phyloP scores from a whole-genome alignment of 1,140 invertebrate species.

The Arctopsyche grandis region DNA sequence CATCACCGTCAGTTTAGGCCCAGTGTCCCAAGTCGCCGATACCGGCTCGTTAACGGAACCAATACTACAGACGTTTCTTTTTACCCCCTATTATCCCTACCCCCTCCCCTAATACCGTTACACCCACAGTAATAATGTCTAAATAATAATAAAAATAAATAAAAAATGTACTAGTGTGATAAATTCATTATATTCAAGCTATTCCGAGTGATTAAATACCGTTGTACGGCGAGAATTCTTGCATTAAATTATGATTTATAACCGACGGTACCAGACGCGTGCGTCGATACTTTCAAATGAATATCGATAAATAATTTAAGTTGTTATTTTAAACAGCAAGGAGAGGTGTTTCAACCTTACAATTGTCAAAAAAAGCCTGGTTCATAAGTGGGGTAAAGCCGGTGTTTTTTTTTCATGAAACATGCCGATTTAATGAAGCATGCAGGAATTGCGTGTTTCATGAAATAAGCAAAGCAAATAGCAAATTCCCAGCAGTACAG shows the following conservation, averaged over 20 bases:
- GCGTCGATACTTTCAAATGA: neutral
- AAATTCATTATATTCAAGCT: conserved; percentile 10
- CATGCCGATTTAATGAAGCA: too few species aligned
- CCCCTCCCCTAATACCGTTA: neutral
- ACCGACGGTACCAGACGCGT: neutral
- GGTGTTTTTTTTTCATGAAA: too few species aligned
- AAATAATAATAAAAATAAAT: neutral
- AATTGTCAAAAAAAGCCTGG: too few species aligned
- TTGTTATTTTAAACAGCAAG: too few species aligned
- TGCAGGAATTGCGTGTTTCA: too few species aligned
- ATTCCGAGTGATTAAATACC: conserved; percentile 33
- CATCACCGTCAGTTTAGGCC: conserved; percentile 8
- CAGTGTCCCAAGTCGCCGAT: neutral
- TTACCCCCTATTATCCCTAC: too few species aligned
- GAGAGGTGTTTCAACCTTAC: too few species aligned
- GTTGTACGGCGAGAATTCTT: conserved; percentile 28
- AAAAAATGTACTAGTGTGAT: neutral
- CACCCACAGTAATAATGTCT: neutral
- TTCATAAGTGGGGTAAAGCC: too few species aligned
- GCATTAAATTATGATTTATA: conserved; percentile 33
- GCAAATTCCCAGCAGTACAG: too few species aligned
- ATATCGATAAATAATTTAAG: too few species aligned
- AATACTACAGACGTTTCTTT: neutral
- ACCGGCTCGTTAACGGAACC: neutral
- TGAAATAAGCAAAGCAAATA: too few species aligned